phyloP scores from a whole-genome alignment of 2,113 vertebrate species.

The Pseudopipra pipra region DNA sequence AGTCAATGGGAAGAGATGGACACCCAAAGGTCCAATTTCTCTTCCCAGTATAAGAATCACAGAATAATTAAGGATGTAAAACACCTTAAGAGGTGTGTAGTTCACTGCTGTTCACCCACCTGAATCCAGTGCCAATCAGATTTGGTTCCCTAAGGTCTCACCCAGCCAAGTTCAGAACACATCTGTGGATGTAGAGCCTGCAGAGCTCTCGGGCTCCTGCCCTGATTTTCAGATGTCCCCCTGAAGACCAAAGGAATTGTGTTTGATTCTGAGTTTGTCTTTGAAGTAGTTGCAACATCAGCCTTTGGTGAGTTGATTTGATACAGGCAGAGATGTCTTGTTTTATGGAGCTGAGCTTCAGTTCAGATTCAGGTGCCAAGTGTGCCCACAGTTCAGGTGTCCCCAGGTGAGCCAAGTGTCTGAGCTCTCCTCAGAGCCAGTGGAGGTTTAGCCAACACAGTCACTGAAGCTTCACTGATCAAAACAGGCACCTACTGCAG shows the following conservation, averaged over 20 bases:
- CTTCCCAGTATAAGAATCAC: background rate
- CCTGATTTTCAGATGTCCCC: background rate
- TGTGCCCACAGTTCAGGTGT: background rate
- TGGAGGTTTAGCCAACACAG: background rate
- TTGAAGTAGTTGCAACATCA: background rate
- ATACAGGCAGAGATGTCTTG: background rate
- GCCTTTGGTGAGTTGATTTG: background rate
- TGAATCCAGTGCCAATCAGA: background rate
- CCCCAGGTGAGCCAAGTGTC: background rate
- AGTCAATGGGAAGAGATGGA: background rate
- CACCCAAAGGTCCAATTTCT: background rate
- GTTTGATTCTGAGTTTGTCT: background rate
- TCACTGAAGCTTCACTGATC: background rate
- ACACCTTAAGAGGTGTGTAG: background rate
- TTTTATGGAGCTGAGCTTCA: background rate
- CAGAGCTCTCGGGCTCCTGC: background rate
- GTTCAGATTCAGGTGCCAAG: background rate
- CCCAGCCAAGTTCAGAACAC: background rate
- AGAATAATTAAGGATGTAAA: background rate
- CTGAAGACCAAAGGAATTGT: background rate
- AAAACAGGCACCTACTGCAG: background rate
- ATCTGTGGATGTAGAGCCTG: background rate
- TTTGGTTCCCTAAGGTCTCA: background rate
- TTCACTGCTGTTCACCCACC: background rate
- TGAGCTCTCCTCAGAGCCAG: background rate